A percentile compares a stretch with the other conserved stretches of the same genome.
Conservation (phyloP, 2,113 vertebrate genomes). For the Lophochroa leadbeateri region DNA sequence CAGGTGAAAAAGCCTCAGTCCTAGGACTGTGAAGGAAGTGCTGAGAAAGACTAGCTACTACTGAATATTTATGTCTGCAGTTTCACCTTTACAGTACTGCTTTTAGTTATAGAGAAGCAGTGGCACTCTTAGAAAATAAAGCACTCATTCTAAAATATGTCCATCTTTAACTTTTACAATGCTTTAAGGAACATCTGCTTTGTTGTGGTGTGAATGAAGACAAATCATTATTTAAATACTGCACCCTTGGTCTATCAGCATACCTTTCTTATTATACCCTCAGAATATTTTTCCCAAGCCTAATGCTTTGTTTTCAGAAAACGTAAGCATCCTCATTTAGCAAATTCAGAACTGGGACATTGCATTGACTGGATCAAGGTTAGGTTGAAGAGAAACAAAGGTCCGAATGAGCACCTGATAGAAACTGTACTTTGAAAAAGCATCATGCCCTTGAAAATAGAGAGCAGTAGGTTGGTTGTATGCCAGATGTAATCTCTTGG, state of each 20-base stretch:
- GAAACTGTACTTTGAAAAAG: neutral
- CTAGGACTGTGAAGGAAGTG: neutral
- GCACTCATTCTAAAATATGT: neutral
- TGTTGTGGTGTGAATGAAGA: neutral
- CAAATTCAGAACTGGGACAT: neutral
- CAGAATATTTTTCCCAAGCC: neutral
- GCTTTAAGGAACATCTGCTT: neutral
- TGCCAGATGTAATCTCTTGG: neutral
- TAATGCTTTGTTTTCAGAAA: neutral
- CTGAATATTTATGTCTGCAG: neutral
- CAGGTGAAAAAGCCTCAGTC: neutral
- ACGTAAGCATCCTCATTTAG: accelerated
- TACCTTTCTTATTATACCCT: slow-evolving; percentile 5
- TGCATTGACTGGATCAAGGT: neutral
- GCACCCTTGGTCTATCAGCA: neutral
- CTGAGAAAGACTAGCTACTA: neutral
- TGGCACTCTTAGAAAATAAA: neutral
- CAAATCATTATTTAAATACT: neutral
- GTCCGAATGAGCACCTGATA: neutral
- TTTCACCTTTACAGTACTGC: neutral
- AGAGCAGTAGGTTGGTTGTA: neutral
- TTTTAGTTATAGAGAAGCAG: neutral
- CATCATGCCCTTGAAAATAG: neutral
- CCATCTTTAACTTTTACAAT: neutral
- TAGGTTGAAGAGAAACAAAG: neutral